A percentile compares a stretch with the other conserved stretches of the same genome.
phyloP scores from a whole-genome alignment of 2,797 vertebrate genomes.

The Okamejei kenojei region DNA sequence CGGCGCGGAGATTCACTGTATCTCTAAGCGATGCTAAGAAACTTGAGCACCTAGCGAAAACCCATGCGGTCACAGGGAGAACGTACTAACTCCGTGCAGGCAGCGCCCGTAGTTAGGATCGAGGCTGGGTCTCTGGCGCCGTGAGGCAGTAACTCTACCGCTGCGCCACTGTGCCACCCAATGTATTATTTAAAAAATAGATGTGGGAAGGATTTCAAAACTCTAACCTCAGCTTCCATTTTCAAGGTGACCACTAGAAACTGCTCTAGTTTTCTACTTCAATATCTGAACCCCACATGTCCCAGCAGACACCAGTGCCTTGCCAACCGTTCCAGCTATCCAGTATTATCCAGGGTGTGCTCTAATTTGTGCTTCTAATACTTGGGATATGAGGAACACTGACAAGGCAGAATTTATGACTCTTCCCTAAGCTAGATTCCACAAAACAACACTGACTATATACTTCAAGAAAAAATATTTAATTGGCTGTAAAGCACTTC shows the following conservation, averaged over 20 bases:
- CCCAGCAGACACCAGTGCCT: neutral
- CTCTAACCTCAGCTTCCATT: neutral
- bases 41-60: no score
- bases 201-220: neutral
- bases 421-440: neutral
- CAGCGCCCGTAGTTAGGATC: no score
- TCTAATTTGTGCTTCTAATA: neutral
- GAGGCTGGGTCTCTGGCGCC: no score
- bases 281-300: neutral
- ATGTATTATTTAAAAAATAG: neutral
- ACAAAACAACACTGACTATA: neutral
- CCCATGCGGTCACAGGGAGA: no score
- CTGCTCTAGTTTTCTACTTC: neutral
- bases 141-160: no score
- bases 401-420: slow-evolving; percentile 12
- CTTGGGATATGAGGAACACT: neutral
- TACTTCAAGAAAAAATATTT: slow-evolving; percentile 8
- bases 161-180: no score
- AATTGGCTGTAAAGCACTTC: neutral
- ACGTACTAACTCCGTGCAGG: no score
- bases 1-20: no score
- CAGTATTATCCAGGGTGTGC: neutral
- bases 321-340: neutral
- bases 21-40: no score
- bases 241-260: neutral